These are phyloP conservation scores for Eudemis profundana DNA, from an alignment of 2,888 invertebrate genomes.

Conservation along the genomic window DNA sequence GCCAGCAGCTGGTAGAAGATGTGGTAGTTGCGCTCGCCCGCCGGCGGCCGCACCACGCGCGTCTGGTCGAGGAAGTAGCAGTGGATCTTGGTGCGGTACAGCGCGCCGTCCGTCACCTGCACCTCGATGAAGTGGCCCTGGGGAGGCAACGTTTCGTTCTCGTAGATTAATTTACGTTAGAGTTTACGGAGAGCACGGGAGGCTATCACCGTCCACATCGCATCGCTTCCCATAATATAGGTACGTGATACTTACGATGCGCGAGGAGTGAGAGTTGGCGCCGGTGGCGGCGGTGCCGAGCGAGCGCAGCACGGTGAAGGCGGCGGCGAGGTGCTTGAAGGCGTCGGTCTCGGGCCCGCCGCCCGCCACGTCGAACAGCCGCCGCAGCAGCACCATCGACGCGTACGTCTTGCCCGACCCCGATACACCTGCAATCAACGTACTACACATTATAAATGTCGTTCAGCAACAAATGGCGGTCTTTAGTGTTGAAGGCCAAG, in stretches of 20 bases:
- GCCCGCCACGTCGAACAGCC: slow-evolving; percentile 96
- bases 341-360: slow-evolving; percentile 98
- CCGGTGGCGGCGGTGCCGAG: slow-evolving; percentile 96
- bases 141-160: neutral
- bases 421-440: slow-evolving; percentile 88
- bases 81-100: slow-evolving; percentile 97
- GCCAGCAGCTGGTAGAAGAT: slow-evolving; percentile 98
- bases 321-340: slow-evolving; percentile 97
- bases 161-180: too few species aligned
- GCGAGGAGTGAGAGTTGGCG: slow-evolving; percentile 95
- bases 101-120: slow-evolving; percentile 96
- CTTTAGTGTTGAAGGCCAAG: too few species aligned
- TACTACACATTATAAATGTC: too few species aligned
- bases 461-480: too few species aligned
- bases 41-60: slow-evolving; percentile 93
- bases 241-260: slow-evolving; percentile 88
- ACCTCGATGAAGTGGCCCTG: slow-evolving; percentile 98
- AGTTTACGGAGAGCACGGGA: neutral
- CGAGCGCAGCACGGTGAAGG: slow-evolving; percentile 96
- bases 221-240: neutral
- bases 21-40: slow-evolving; percentile 97
- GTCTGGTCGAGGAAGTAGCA: slow-evolving; percentile 98
- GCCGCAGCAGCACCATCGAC: slow-evolving; percentile 94
- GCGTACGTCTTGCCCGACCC: slow-evolving; percentile 98
- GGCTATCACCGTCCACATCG: neutral